Evolutionary conservation across 2,113 vertebrate genomes (phyloP), one percentile per base, ranked within the genome.

Genomic region (Brachirus orientalis): DNA sequence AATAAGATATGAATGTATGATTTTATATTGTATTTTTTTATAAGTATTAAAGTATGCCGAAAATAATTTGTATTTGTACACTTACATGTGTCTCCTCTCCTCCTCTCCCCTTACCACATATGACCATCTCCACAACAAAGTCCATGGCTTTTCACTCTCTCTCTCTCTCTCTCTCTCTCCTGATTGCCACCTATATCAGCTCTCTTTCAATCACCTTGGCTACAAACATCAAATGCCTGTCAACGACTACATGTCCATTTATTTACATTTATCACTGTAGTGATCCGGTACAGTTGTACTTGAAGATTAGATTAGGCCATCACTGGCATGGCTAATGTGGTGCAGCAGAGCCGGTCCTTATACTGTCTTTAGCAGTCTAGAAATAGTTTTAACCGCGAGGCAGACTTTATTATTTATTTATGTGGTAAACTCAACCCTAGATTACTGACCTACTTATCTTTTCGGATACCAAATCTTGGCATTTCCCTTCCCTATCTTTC

Each of bases 391-490:
- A 44, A 63, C 82, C 82, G 60, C 69, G 69, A 77, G 67, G 72
- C 76, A 51, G 64, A 47, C 51, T 76, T 67, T 65, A 88, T 90
- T 81, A 83, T 82, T 87, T 89, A 91, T 91, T 88, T 85, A 91
- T 79, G 58, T 33, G 48, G 63, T 75, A 72, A 89, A 84, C 72
- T 86, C 83, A 84, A 77, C 52, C 76, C 85, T 75, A 85, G 78
- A 86, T 90, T 88, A 81, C 83, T 90, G 88, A 90, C 90, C 90
- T 85, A 91, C 80, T 90, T 90, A 71, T 89, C 74, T 84, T 84
- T 86, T 82, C 17, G 4, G 55, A 74, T 51, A 69, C 73, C 69
- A 79, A 80, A 77, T 81, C 77, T 66, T 68, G 54, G 54, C 43
- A 45, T 82, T 80, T 65, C 60, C 50, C 52, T 69, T 70, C 66